phyloP scores from a whole-genome alignment of 2,888 invertebrate genomes.

The Pedicia rivosa region DNA sequence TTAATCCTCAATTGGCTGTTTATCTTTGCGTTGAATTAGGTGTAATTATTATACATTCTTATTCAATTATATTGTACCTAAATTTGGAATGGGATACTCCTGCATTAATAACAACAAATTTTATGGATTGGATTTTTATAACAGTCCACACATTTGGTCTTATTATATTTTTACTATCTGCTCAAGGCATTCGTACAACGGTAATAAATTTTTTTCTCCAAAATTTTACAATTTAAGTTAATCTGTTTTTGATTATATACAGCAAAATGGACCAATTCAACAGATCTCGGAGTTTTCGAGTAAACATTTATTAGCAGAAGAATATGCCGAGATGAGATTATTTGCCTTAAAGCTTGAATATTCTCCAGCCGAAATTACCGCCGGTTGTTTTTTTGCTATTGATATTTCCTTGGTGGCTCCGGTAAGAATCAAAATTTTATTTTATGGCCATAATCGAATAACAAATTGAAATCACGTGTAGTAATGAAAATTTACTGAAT shows the following conservation, averaged over 20 bases:
- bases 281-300: constrained; percentile 3
- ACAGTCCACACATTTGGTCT: constrained; percentile 2
- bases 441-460: too few species aligned
- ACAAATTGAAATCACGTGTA: too few species aligned
- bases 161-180: constrained; percentile 3
- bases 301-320: constrained; percentile 4
- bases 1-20: constrained; percentile 6
- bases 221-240: background rate
- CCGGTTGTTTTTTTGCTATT: constrained; percentile 6
- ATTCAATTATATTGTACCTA: constrained; percentile 2
- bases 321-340: constrained; percentile 4
- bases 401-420: constrained; percentile 5
- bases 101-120: constrained; percentile 1
- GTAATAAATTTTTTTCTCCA: background rate
- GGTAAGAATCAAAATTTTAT: too few species aligned
- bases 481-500: too few species aligned
- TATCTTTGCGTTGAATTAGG: constrained; percentile 4
- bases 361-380: constrained; percentile 4
- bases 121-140: constrained; percentile 5
- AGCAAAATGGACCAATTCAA: constrained; percentile 1
- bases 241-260: background rate
- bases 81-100: background rate
- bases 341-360: constrained; percentile 4
- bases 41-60: constrained; percentile 6
- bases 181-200: constrained; percentile 3